Conservation (phyloP, 2,888 invertebrate genomes). For the Dicyrtomina minuta region DNA sequence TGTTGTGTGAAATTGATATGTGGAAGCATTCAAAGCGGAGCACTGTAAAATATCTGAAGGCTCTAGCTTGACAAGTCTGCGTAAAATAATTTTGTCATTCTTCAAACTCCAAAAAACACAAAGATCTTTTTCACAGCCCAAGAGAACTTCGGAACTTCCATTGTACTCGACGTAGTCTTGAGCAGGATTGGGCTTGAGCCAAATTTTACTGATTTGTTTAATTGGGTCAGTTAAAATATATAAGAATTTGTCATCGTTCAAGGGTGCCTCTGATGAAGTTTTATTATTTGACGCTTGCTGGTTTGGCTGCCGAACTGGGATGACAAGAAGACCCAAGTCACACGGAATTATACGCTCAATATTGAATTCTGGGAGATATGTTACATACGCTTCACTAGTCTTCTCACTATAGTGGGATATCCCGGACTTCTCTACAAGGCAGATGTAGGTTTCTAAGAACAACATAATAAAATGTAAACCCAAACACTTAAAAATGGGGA, state of each 20-base stretch:
- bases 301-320: slow-evolving; percentile 35
- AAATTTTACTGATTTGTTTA: slow-evolving; percentile 51
- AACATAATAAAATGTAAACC: neutral
- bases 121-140: slow-evolving; percentile 48
- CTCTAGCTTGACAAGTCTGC: slow-evolving; percentile 40
- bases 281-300: no score
- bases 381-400: slow-evolving; percentile 48
- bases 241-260: slow-evolving; percentile 37
- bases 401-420: slow-evolving; percentile 49
- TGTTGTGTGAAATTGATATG: slow-evolving; percentile 35
- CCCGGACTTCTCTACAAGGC: slow-evolving; percentile 50
- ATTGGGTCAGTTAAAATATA: slow-evolving; percentile 51
- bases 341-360: slow-evolving; percentile 46
- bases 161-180: slow-evolving; percentile 47
- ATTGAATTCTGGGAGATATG: slow-evolving; percentile 51
- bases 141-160: slow-evolving; percentile 39
- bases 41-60: slow-evolving; percentile 41
- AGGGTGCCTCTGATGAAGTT: slow-evolving; percentile 16
- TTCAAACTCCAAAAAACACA: slow-evolving; percentile 50
- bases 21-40: slow-evolving; percentile 41
- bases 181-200: slow-evolving; percentile 37
- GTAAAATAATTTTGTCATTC: slow-evolving; percentile 47
- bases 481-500: neutral
- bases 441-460: slow-evolving; percentile 40
- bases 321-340: slow-evolving; percentile 45